A percentile compares a stretch with the other conserved stretches of the same genome.
Evolutionary conservation across 2,888 invertebrate species (phyloP).

Genomic region (Pyrrhosoma nymphula): DNA sequence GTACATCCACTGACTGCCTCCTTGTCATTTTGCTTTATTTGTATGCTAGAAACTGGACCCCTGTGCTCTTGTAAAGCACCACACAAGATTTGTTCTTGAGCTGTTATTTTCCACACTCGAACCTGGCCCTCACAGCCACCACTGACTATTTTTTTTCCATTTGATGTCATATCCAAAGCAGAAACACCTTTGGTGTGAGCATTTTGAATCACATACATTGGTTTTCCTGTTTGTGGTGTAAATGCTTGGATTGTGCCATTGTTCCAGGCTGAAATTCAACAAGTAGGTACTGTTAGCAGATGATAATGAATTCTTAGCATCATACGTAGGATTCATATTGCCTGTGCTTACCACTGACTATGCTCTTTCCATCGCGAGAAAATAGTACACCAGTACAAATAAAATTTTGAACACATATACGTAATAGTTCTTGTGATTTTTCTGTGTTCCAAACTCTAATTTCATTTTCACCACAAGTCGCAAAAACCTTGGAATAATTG

Average conservation of each 20-base stretch:
- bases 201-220: slow-evolving; percentile 90
- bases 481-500: slow-evolving; percentile 90
- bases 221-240: slow-evolving; percentile 89
- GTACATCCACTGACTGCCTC: slow-evolving; percentile 94
- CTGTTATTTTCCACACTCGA: slow-evolving; percentile 69
- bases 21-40: slow-evolving; percentile 87
- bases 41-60: slow-evolving; percentile 90
- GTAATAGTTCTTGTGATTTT: slow-evolving; percentile 88
- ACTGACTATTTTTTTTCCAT: slow-evolving; percentile 87
- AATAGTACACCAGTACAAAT: slow-evolving; percentile 89
- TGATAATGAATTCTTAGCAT: neutral
- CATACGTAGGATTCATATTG: neutral
- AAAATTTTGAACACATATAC: slow-evolving; percentile 93
- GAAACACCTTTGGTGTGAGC: slow-evolving; percentile 95
- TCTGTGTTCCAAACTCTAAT: slow-evolving; percentile 91
- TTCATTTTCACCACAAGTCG: slow-evolving; percentile 91
- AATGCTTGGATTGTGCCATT: slow-evolving; percentile 91
- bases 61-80: slow-evolving; percentile 85
- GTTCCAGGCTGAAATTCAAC: slow-evolving; percentile 83
- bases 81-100: slow-evolving; percentile 18
- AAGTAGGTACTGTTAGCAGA: neutral
- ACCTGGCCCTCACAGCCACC: slow-evolving; percentile 97
- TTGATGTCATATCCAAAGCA: slow-evolving; percentile 87
- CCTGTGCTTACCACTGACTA: slow-evolving; percentile 83
- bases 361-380: slow-evolving; percentile 88